phyloP scores from a whole-genome alignment of 2,797 vertebrate species.

The Gobio occitaniae region DNA sequence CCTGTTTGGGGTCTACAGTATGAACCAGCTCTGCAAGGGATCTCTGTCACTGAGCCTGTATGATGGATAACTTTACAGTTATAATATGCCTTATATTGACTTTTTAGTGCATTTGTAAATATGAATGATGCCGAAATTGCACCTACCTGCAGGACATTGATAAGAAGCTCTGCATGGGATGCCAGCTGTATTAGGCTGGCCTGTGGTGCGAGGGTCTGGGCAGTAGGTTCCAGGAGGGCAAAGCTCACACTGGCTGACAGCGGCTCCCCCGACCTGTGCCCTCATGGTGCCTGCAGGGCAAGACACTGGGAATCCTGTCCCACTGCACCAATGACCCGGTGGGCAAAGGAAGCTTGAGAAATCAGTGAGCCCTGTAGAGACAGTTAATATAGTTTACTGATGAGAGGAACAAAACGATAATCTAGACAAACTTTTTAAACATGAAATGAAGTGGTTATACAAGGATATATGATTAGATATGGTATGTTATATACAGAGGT shows the following conservation, averaged over 20 bases:
- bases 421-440: background rate
- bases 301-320: conserved; percentile 76
- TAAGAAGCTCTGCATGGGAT: conserved; percentile 83
- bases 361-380: conserved; percentile 72
- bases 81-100: background rate
- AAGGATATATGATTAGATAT: background rate
- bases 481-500: background rate
- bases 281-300: conserved; percentile 89
- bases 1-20: conserved; percentile 84
- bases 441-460: background rate
- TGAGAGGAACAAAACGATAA: background rate
- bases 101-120: background rate
- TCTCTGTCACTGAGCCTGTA: conserved; percentile 85
- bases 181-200: conserved; percentile 80
- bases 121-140: background rate
- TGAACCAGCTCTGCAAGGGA: conserved; percentile 82
- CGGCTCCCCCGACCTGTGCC: conserved; percentile 80
- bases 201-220: conserved; percentile 78
- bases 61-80: conserved; percentile 1
- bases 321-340: conserved; percentile 91
- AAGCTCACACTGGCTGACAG: conserved; percentile 79
- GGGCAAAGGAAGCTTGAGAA: conserved; percentile 82
- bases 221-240: conserved; percentile 87
- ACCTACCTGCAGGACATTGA: conserved; percentile 85
- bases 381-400: background rate